Evolutionary conservation across 2,888 invertebrate species (phyloP), one percentile per base, ranked within the genome.

Genomic region (Synanthedon andrenaeformis): DNA sequence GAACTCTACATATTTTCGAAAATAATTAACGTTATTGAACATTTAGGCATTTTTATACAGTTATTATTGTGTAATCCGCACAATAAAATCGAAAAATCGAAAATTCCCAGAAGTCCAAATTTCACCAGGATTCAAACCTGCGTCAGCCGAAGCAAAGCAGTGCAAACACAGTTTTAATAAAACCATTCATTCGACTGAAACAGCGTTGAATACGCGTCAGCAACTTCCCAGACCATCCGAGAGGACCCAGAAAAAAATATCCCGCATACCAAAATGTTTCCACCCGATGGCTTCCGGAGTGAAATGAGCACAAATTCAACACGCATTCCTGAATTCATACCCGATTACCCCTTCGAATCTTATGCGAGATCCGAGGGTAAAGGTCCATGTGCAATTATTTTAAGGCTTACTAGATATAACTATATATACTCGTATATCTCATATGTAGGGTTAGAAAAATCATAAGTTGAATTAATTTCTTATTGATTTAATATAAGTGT

Each of bases 321-420:
- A 42, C 42, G 42, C 58, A 53, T 57, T 59, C 57, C 56, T 55
- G 57, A 60, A n/a, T 50, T 41, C 42, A 55, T 52, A 56, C 58
- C 59, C 56, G 61, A 64, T 64, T 64, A 58, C 62, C 60, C 54
- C 57, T 58, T 57, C 52, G 51, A 19, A 51, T 42, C 56, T 56
- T 51, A 54, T 53, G 53, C 35, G 42, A 45, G 53, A 53, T 48
- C 53, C 55, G 52, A 54, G 54, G 52, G 54, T 54, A 52, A 41
- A 51, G 48, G 41, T 50, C 52, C 54, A 17, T 10, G 12, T 54
- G 56, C 54, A 56, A 56, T 56, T 56, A 54, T 54, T 51, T 52
- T 54, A 54, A 50, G 48, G 52, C 51, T 51, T 28, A 54, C 45
- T 45, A 45, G 35, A 10, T 35, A 35, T 35, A 35, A 3, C 8